Percentiles rank a stretch among this genome's conserved stretches.
phyloP scores from a whole-genome alignment of 92 coral and sea anemone genomes.

The Actinostola sp. region DNA sequence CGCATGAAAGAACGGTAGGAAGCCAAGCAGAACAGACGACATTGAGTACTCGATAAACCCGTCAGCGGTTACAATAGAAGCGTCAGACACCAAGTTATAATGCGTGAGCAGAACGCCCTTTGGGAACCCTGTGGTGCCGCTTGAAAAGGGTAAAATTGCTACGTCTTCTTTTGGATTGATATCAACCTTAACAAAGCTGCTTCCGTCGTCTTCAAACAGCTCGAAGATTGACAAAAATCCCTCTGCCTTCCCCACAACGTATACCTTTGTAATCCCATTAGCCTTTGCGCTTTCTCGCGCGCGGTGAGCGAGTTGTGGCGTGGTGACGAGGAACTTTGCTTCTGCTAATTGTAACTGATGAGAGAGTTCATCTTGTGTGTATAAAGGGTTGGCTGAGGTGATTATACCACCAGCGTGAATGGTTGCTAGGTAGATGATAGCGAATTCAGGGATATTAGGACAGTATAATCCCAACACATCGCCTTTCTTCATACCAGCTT shows the following conservation, averaged over 20 bases:
- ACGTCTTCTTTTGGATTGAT: constrained; percentile 71
- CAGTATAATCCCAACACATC: constrained; percentile 76
- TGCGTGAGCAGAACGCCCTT: constrained; percentile 90
- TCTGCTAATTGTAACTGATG: constrained; percentile 66
- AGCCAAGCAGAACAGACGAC: constrained; percentile 57
- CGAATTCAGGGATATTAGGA: constrained; percentile 73
- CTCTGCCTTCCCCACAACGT: constrained; percentile 63
- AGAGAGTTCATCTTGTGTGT: constrained; percentile 74
- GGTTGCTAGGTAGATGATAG: constrained; percentile 70
- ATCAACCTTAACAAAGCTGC: constrained; percentile 47
- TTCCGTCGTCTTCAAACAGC: constrained; percentile 84
- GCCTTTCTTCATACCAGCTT: constrained; percentile 76
- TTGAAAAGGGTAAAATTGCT: constrained; percentile 87
- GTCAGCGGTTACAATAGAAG: constrained; percentile 53
- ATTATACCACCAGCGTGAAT: constrained; percentile 75
- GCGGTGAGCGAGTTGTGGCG: constrained; percentile 59
- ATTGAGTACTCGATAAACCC: constrained; percentile 48
- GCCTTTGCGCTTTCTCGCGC: constrained; percentile 67
- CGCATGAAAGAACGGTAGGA: constrained; percentile 86
- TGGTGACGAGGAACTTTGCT: constrained; percentile 75
- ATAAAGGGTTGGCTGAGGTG: constrained; percentile 70
- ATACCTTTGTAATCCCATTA: constrained; percentile 52
- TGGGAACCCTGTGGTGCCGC: constrained; percentile 90
- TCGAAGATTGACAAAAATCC: constrained; percentile 64
- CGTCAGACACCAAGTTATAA: constrained; percentile 70